Evolutionary conservation across 1,140 invertebrate species (phyloP).

Genomic region (Steinernema feltiae): DNA sequence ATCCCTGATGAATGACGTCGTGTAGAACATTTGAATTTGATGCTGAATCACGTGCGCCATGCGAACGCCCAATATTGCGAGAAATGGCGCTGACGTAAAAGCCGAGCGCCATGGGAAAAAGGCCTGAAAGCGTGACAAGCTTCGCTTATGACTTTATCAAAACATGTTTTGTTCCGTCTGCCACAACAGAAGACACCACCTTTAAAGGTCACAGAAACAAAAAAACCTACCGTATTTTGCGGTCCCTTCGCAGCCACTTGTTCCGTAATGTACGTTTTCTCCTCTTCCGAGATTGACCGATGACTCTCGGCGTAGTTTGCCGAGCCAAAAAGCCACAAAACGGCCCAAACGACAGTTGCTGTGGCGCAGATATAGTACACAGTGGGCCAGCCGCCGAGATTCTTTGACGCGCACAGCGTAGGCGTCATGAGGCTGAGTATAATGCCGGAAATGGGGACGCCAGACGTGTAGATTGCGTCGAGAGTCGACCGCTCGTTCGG

Average conservation of each 20-base stretch:
- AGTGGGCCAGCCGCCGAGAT: neutral
- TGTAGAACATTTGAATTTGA: neutral
- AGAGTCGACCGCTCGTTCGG: neutral
- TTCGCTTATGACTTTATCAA: no score
- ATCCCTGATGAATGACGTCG: neutral
- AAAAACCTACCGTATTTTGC: no score
- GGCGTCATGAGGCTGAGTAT: neutral
- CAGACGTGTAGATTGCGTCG: neutral
- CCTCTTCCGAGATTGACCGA: neutral
- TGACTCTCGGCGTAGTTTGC: neutral
- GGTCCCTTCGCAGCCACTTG: neutral
- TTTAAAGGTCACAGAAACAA: no score
- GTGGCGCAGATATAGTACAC: neutral
- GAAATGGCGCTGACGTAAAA: neutral
- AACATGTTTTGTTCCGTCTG: no score
- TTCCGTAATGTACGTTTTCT: neutral
- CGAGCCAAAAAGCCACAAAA: neutral
- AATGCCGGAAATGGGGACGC: neutral
- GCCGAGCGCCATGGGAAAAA: neutral
- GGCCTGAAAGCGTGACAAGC: no score
- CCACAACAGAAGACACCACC: no score
- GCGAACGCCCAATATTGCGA: neutral
- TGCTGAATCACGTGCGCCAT: neutral
- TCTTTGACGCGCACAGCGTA: neutral
- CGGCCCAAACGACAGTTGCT: neutral